A percentile compares a stretch with the other conserved stretches of the same genome.
Evolutionary conservation across 2,888 invertebrate species (phyloP).

Genomic region (Euclidia mi): DNA sequence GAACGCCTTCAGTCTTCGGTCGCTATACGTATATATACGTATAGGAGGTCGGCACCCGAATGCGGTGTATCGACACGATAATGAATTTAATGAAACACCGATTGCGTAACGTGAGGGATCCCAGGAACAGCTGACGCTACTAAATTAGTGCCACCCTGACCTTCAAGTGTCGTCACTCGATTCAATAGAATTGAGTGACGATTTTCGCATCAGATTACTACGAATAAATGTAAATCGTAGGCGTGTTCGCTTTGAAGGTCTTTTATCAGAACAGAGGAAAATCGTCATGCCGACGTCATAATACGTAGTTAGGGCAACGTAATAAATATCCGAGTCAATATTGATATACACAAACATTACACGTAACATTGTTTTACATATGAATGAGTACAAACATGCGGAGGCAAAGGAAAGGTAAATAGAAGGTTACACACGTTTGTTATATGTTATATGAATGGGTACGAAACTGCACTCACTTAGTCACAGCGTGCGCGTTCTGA

Average conservation of each 20-base stretch:
- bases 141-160: conserved; percentile 71
- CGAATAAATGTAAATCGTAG: conserved; percentile 56
- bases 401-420: conserved; percentile 37
- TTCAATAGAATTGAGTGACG: conserved; percentile 68
- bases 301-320: conserved; percentile 58
- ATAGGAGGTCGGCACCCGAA: conserved; percentile 38
- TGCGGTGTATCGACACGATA: conserved; percentile 46
- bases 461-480: conserved; percentile 7
- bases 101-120: conserved; percentile 56
- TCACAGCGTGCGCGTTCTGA: not conserved
- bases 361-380: conserved; percentile 60
- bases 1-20: conserved; percentile 68
- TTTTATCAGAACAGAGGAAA: conserved; percentile 62
- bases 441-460: conserved; percentile 28
- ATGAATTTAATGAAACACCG: conserved; percentile 55
- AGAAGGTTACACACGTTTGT: conserved; percentile 25
- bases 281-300: conserved; percentile 55
- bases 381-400: conserved; percentile 43
- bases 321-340: conserved; percentile 59
- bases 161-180: conserved; percentile 39
- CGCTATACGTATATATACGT: conserved; percentile 50
- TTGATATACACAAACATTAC: conserved; percentile 63
- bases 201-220: conserved; percentile 64
- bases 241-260: conserved; percentile 59
- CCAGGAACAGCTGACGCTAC: conserved; percentile 66